A percentile compares a stretch with the other conserved stretches of the same genome.
Conservation (phyloP, 2,113 vertebrate species). For the Onychostoma macrolepis region DNA sequence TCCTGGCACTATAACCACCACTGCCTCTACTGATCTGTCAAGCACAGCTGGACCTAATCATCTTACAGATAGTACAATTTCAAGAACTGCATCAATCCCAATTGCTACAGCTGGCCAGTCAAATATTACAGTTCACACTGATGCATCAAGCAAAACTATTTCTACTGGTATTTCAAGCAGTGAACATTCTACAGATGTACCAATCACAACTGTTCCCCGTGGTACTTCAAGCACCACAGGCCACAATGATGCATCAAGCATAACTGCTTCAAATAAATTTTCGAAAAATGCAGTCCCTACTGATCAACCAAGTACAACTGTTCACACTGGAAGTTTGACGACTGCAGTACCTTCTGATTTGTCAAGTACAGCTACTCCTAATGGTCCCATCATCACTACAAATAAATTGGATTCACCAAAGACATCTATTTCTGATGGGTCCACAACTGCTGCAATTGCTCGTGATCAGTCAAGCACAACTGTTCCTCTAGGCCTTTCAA, state of each 20-base stretch:
- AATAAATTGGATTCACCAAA: background rate
- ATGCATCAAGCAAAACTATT: background rate
- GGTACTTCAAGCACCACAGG: background rate
- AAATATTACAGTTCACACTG: background rate
- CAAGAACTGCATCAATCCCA: background rate
- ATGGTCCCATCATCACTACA: background rate
- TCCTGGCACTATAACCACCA: background rate
- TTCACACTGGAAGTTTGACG: too few relatives aligned
- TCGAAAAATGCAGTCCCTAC: too few relatives aligned
- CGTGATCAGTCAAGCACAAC: background rate
- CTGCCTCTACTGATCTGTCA: background rate
- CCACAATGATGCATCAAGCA: too few relatives aligned
- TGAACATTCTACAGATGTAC: background rate
- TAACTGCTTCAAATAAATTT: too few relatives aligned
- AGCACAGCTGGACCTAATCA: background rate
- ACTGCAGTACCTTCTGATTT: too few relatives aligned
- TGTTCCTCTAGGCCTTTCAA: background rate
- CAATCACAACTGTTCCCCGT: background rate
- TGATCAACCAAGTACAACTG: too few relatives aligned
- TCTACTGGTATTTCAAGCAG: background rate
- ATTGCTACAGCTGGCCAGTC: too few relatives aligned
- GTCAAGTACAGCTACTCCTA: background rate
- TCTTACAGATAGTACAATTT: too few relatives aligned
- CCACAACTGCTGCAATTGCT: background rate
- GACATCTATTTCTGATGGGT: background rate